Conservation (phyloP, 53 echinoderm and acorn worm species). For the Crossaster papposus region DNA sequence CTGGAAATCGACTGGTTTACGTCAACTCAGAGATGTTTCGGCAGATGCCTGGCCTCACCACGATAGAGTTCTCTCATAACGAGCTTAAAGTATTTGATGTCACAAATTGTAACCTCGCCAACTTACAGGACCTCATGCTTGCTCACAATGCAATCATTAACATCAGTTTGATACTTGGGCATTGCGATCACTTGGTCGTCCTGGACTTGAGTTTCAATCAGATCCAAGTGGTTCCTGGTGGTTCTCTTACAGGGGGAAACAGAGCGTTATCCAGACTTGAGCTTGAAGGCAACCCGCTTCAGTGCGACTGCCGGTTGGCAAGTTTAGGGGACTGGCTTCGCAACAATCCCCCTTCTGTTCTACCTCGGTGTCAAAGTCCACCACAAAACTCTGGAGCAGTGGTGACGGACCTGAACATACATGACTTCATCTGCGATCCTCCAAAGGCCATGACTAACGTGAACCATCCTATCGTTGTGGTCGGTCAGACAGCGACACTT, state of each 20-base stretch:
- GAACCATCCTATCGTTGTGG: background rate
- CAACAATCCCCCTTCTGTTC: constrained; percentile 13
- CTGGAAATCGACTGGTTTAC: constrained; percentile 26
- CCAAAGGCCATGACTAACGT: constrained; percentile 5
- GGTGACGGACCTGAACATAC: constrained; percentile 10
- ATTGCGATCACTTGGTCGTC: background rate
- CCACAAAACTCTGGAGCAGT: background rate
- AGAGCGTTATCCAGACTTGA: constrained; percentile 59
- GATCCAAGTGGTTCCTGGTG: constrained; percentile 24
- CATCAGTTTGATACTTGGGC: constrained; percentile 11
- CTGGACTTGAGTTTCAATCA: constrained; percentile 35
- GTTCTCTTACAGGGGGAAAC: background rate
- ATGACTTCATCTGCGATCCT: constrained; percentile 10
- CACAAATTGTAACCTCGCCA: background rate
- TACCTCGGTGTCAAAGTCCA: constrained; percentile 13
- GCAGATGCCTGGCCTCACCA: constrained; percentile 14
- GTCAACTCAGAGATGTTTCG: constrained; percentile 15
- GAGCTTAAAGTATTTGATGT: constrained; percentile 30
- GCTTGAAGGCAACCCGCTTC: constrained; percentile 77
- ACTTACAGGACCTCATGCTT: background rate
- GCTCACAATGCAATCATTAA: background rate
- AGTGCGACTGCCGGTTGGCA: constrained; percentile 82
- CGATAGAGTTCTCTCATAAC: constrained; percentile 28
- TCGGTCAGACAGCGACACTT: constrained; percentile 32
- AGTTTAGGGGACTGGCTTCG: constrained; percentile 63